These are phyloP conservation scores for Branchipolynoe longqiensis DNA, from an alignment of 2,888 invertebrate genomes.

Conservation along the genomic window DNA sequence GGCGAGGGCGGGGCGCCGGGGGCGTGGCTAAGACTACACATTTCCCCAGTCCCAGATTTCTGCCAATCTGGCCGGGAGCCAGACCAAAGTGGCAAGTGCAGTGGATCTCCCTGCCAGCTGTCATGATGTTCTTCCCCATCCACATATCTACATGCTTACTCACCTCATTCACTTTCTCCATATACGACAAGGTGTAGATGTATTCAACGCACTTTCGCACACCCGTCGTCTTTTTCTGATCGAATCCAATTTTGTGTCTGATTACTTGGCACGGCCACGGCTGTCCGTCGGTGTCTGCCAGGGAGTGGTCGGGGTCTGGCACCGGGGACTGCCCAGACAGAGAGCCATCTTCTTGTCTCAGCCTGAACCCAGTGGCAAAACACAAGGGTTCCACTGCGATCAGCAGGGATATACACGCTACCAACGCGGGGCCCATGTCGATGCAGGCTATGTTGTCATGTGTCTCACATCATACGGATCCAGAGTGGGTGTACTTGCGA, in stretches of 20 bases:
- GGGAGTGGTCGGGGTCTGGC: too few relatives aligned
- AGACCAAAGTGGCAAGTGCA: too few relatives aligned
- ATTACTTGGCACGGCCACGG: neutral
- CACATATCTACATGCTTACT: too few relatives aligned
- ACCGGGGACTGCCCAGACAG: neutral
- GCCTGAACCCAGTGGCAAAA: neutral
- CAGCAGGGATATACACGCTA: neutral
- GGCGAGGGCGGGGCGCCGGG: too few relatives aligned
- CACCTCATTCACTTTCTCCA: conserved; percentile 23
- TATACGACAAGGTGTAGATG: conserved; percentile 25
- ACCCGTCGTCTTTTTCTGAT: neutral
- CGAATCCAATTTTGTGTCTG: neutral
- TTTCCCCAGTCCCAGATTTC: too few relatives aligned
- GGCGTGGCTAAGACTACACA: too few relatives aligned
- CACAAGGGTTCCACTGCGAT: neutral
- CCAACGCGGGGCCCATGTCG: conserved; percentile 3
- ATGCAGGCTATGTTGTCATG: neutral
- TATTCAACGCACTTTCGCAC: conserved; percentile 15
- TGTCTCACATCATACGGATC: conserved; percentile 3
- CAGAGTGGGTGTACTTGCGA: neutral
- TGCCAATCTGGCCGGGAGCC: too few relatives aligned
- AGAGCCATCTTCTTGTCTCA: neutral
- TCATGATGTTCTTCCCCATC: too few relatives aligned
- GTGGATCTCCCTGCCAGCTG: too few relatives aligned
- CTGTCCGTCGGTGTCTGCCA: neutral